Percentiles rank a stretch among this genome's conserved stretches.
Evolutionary conservation across 2,113 vertebrate species (phyloP).

Genomic region (Coptodon bakossiorum): DNA sequence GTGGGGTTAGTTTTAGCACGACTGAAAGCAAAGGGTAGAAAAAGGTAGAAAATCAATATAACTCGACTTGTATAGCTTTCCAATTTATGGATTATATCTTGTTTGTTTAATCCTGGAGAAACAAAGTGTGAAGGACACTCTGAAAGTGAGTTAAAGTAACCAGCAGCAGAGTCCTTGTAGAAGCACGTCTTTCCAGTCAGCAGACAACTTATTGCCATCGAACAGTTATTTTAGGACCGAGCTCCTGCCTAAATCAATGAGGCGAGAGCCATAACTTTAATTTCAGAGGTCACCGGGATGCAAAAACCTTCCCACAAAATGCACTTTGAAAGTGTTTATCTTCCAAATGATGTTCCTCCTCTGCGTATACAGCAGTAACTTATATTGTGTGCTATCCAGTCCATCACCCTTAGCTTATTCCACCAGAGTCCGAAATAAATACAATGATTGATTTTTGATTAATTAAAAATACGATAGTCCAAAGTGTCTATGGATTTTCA

Average conservation of each 20-base stretch:
- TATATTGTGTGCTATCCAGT: neutral
- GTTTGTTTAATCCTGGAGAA: neutral
- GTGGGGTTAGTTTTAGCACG: neutral
- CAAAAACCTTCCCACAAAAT: neutral
- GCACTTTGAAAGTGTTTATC: neutral
- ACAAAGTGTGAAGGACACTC: neutral
- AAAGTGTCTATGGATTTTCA: neutral
- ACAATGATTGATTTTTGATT: neutral
- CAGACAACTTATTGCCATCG: neutral
- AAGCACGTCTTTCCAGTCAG: neutral
- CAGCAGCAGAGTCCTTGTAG: neutral
- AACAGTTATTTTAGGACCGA: neutral
- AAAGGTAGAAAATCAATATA: neutral
- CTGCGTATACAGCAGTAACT: neutral
- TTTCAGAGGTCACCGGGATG: neutral
- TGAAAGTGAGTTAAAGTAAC: neutral
- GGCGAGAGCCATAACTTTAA: neutral
- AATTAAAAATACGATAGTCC: neutral
- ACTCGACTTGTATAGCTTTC: neutral
- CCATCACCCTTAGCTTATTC: neutral
- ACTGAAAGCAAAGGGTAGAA: neutral
- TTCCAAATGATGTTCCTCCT: neutral
- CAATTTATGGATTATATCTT: neutral
- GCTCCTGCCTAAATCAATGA: neutral
- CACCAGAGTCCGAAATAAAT: neutral